A percentile compares a stretch with the other conserved stretches of the same genome.
Evolutionary conservation across 2,113 vertebrate genomes (phyloP).

Genomic region (Thinocorus orbignyianus): DNA sequence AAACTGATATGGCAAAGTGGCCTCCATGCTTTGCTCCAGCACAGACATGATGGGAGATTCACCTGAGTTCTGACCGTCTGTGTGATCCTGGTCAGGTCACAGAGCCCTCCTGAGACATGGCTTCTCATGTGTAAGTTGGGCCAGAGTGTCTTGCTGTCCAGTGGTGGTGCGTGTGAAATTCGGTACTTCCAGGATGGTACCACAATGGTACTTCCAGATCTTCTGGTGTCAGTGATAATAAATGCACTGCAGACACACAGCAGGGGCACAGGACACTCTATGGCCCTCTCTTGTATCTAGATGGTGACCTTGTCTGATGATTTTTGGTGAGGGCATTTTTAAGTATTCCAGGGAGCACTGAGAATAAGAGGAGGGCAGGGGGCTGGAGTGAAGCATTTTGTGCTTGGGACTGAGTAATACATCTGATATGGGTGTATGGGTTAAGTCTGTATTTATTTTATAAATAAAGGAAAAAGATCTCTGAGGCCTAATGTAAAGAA

Average conservation of each 20-base stretch:
- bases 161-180: background rate
- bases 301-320: background rate
- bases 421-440: background rate
- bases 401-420: background rate
- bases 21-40: background rate
- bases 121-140: background rate
- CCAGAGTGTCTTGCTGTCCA: background rate
- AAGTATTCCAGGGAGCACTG: background rate
- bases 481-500: background rate
- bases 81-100: background rate
- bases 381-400: background rate
- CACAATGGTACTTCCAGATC: fast-evolving
- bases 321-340: background rate
- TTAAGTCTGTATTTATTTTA: background rate
- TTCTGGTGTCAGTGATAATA: background rate
- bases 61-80: fast-evolving
- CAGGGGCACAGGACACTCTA: background rate
- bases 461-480: background rate
- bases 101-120: background rate
- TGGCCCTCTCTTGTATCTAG: background rate
- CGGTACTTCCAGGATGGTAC: fast-evolving
- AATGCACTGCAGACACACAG: fast-evolving
- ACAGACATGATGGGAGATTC: background rate
- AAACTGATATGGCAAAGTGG: background rate
- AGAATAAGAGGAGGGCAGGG: background rate